These are phyloP conservation scores for Myodes glareolus DNA, from an alignment of 2,113 vertebrate genomes.

Conservation along the genomic window DNA sequence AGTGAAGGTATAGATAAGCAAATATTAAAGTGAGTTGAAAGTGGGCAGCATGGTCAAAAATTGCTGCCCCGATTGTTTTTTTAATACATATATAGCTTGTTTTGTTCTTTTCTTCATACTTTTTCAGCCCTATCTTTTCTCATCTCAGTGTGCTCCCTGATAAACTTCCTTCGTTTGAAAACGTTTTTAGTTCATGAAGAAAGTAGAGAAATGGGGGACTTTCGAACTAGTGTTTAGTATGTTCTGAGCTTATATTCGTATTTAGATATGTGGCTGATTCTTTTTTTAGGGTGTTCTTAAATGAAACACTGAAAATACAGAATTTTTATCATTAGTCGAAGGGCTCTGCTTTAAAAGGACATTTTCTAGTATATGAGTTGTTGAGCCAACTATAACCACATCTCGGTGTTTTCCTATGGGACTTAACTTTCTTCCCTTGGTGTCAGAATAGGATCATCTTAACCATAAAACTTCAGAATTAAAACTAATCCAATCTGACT, in stretches of 20 bases:
- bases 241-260: constrained; percentile 39
- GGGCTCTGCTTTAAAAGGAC: constrained; percentile 40
- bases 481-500: constrained; percentile 44
- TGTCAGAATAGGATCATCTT: constrained; percentile 55
- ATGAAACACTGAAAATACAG: not conserved
- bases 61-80: not conserved
- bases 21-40: not conserved
- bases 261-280: not conserved
- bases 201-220: constrained; percentile 48
- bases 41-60: not conserved
- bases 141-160: not conserved
- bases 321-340: not conserved
- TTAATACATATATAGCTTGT: not conserved
- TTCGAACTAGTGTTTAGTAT: constrained; percentile 43
- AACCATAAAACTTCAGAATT: constrained; percentile 55
- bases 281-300: not conserved
- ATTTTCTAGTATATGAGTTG: constrained; percentile 50
- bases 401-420: constrained; percentile 27
- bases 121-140: not conserved
- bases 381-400: constrained; percentile 46
- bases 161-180: constrained; percentile 3
- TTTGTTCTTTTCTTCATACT: not conserved
- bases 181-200: constrained; percentile 45
- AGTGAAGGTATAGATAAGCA: not conserved
- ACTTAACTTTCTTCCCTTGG: constrained; percentile 32